Percentiles rank a stretch among this genome's conserved stretches.
Evolutionary conservation across 2,888 invertebrate species (phyloP).

Genomic region (Cephus sareptanus): DNA sequence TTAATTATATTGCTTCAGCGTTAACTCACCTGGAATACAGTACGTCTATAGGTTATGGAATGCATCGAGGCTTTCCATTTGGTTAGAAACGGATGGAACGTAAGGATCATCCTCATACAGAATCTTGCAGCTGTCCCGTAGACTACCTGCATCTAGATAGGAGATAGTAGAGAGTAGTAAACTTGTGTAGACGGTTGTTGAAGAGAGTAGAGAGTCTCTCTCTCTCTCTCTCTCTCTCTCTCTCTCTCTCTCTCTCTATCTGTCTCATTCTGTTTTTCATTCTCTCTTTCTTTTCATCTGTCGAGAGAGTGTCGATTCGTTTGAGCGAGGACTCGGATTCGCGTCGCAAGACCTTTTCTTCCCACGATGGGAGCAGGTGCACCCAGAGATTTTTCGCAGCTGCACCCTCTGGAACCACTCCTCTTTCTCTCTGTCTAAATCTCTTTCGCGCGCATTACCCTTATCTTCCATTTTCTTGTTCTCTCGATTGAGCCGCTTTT

Average conservation of each 20-base stretch:
- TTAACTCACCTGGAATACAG: background rate
- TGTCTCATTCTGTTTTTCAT: slow-evolving; percentile 7
- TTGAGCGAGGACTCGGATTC: no score
- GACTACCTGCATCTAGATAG: background rate
- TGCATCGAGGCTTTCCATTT: background rate
- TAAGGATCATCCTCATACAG: background rate
- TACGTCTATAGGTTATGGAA: background rate
- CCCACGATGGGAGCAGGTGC: no score
- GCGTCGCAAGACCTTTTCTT: no score
- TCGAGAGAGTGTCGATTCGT: background rate
- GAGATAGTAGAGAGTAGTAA: background rate
- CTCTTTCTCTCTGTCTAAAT: no score
- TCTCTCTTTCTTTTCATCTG: slow-evolving; percentile 16
- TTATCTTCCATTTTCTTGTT: no score
- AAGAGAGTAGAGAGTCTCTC: slow-evolving; percentile 3
- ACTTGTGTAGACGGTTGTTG: background rate
- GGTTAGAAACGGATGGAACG: slow-evolving; percentile 14
- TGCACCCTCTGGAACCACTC: no score
- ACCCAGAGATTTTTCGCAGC: no score
- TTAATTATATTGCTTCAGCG: background rate
- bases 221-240: slow-evolving; percentile 15
- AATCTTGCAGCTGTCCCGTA: background rate
- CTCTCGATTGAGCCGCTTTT: no score
- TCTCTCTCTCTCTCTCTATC: slow-evolving; percentile 9
- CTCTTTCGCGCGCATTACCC: no score